Evolutionary conservation across 92 coral and sea anemone genomes (phyloP), one percentile per base, ranked within the genome.

Genomic region (Isaurus tuberculatus): DNA sequence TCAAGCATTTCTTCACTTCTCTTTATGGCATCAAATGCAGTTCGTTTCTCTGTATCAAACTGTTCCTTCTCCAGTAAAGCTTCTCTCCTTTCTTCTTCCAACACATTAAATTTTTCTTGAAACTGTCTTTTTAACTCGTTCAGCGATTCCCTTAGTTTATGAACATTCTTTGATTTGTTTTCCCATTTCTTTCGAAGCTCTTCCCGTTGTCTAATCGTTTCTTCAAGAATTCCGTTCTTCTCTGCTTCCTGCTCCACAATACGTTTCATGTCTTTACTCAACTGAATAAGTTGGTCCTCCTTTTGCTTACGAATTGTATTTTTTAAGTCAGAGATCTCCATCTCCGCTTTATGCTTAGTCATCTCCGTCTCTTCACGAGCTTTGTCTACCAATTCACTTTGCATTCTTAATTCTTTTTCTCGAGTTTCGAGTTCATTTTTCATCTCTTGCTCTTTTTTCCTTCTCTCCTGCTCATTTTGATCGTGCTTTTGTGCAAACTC

Each of bases 401-500:
- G 95, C 14, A 64, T 71, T 82, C 86, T 90, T 32, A 94, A 90
- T 37, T 89, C 98, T 68, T 89, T 81, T 31, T 92, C 95, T 6
- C 98, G 94, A 27, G 79, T 57, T 46, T 85, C 92, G 37, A 97
- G 87, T 29, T 97, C 99, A 46, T 85, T 85, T 37, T 85, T 89
- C 17, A 97, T 88, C 69, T 97, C 99, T 15, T 80, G 89, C 60
- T 97, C 98, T 23, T 86, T 93, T 1, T 33, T 26, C 8, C 43
- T 26, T 72, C 99, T 87, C 1, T 94, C 95, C 3, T 80, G 86
- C 58, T 97, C 99, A 5, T 95, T 94, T 19, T 74, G 87, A 1
- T 91, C 92, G 88, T 97, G 98, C 81, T 94, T 94, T 64, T 89
- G 87, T 20, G 87, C 92, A 68, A 94, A 58, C 68, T 94, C 98